Conservation (phyloP, 2,888 invertebrate species). For the Eumacrocentrus americanus region DNA sequence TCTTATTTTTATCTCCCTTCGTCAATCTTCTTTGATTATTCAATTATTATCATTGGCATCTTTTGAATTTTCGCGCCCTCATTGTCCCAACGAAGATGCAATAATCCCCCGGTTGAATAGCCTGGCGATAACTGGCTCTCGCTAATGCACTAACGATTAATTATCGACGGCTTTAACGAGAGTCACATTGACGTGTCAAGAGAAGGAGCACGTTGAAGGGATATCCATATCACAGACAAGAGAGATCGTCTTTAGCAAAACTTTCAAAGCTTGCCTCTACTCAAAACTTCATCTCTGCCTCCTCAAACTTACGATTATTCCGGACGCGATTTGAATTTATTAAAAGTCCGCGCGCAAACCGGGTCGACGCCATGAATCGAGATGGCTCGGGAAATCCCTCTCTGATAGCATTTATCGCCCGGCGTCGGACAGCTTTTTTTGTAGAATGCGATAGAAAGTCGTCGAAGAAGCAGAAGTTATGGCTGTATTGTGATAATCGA, state of each 20-base stretch:
- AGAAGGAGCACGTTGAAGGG: conserved; percentile 11
- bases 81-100: conserved; percentile 4
- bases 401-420: no score
- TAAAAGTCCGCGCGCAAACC: conserved; percentile 7
- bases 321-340: conserved; percentile 20
- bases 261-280: background rate
- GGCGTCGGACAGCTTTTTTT: no score
- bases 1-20: no score
- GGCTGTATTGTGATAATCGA: no score
- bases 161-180: conserved; percentile 28
- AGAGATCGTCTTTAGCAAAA: conserved; percentile 5
- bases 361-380: conserved; percentile 15
- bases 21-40: no score
- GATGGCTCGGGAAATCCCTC: conserved; percentile 1
- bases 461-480: no score
- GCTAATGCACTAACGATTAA: conserved; percentile 33
- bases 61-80: conserved; percentile 27
- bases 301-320: conserved; percentile 1
- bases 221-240: conserved; percentile 1
- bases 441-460: no score
- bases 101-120: conserved; percentile 4
- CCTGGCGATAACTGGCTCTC: conserved; percentile 24
- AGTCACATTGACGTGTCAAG: conserved; percentile 14
- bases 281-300: background rate
- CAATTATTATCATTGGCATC: no score